Evolutionary conservation across 2,888 invertebrate genomes (phyloP).

Genomic region (Agriotes lineatus): DNA sequence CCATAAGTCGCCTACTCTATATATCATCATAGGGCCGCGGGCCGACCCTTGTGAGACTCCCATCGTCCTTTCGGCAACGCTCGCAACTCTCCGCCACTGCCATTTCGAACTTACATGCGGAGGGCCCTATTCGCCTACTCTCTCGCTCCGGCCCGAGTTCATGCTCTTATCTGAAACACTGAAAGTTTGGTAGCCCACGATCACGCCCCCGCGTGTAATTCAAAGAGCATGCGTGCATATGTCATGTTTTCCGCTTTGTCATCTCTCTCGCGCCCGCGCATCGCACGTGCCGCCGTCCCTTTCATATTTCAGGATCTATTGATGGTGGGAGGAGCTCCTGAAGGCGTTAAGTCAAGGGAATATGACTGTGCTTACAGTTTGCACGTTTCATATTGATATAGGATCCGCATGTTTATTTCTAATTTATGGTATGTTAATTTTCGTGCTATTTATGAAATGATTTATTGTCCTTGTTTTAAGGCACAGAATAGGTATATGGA

Average conservation of each 20-base stretch:
- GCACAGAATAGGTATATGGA: background rate
- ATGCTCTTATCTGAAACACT: constrained; percentile 54
- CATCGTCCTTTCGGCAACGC: constrained; percentile 57
- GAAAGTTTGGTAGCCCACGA: constrained; percentile 53
- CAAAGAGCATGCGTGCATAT: constrained; percentile 61
- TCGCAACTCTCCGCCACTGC: constrained; percentile 54
- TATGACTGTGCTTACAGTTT: constrained; percentile 53
- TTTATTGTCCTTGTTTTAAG: constrained; percentile 26
- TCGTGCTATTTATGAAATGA: constrained; percentile 38
- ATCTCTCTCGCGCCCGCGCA: constrained; percentile 51
- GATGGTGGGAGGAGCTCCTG: constrained; percentile 60
- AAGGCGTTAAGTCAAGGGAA: constrained; percentile 66
- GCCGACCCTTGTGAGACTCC: constrained; percentile 66
- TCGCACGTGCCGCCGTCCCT: constrained; percentile 43
- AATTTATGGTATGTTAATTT: constrained; percentile 46
- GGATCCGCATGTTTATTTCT: constrained; percentile 53
- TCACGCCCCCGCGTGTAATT: constrained; percentile 60
- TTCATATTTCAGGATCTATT: constrained; percentile 55
- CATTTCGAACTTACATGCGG: constrained; percentile 50
- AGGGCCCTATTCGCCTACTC: constrained; percentile 29
- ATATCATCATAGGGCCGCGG: constrained; percentile 70
- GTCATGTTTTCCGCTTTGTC: constrained; percentile 53
- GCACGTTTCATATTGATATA: constrained; percentile 62
- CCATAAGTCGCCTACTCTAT: constrained; percentile 81
- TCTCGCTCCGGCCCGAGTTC: constrained; percentile 34